These are phyloP conservation scores for Lucilia sericata DNA, from an alignment of 1,140 invertebrate species.

Conservation along the genomic window DNA sequence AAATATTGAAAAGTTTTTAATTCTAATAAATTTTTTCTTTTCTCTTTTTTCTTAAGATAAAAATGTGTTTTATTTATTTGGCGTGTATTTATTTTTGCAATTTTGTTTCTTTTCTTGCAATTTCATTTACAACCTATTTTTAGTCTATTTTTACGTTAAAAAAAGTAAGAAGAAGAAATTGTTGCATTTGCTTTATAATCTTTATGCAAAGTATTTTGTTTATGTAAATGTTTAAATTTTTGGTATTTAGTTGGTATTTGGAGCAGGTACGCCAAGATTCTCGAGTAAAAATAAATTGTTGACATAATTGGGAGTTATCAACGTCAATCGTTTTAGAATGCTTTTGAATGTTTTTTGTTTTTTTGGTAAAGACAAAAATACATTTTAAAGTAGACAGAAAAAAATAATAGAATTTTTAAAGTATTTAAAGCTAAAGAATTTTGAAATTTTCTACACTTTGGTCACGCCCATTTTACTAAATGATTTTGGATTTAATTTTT, in stretches of 20 bases:
- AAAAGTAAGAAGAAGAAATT: background rate
- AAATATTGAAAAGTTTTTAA: too few species aligned
- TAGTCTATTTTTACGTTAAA: background rate
- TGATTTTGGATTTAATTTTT: too few species aligned
- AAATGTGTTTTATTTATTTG: too few species aligned
- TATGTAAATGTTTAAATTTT: background rate
- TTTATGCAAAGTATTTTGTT: background rate
- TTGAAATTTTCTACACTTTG: too few species aligned
- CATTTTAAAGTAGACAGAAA: too few species aligned
- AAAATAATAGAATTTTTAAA: too few species aligned
- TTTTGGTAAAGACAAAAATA: too few species aligned
- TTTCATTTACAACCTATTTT: background rate
- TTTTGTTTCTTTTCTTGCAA: background rate
- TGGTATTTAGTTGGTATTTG: conserved; percentile 20
- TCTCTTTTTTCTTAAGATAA: too few species aligned
- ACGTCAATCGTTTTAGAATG: background rate
- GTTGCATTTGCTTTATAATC: background rate
- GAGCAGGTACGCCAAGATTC: background rate
- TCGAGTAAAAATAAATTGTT: background rate
- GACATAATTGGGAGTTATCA: conserved; percentile 20
- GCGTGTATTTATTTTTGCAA: background rate
- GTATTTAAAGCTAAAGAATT: too few species aligned
- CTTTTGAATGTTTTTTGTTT: too few species aligned
- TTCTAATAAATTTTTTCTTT: too few species aligned
- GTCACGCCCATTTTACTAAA: too few species aligned